Base-by-base conservation (phyloP, 2,113 vertebrate species). In the Embiotoca jacksoni region DNA sequence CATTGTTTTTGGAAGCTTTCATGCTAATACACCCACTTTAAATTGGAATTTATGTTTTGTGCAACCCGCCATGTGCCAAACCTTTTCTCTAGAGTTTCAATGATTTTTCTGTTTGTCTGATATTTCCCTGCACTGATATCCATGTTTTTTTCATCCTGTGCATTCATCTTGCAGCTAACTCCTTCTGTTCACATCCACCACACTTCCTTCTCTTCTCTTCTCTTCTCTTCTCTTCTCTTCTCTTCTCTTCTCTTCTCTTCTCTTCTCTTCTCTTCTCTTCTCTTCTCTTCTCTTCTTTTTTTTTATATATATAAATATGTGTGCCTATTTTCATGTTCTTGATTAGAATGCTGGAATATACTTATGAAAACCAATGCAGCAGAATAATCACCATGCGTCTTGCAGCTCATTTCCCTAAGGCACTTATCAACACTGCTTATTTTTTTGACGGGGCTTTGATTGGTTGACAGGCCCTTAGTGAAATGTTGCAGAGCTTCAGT, bases 351-450 rank as follows among this genome's bases (percentile, higher is more conserved):
- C 59, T 47, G n/a, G 33, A 57, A 58, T 39, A 14, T 58, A 50
- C 67, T 55, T 68, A n/a, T 81, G 39, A 81, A 74, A 76, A 44
- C 76, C 55, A 75, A 61, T 78, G 69, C 46, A 54, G 35, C 47
- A 59, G 65, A 49, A 59, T 81, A 88, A 85, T 85, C 55, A 63
- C 52, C 69, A 47, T 60, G 78, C 73, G 71, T 76, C 66, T 69
- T 15, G 6, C 68, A 32, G 72, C 52, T 56, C 54, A 31, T 86
- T 62, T 81, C 58, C 76, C 67, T 0, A n/a, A 70, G 83, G 75
- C 60, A 6, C 56, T 80, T 79, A 70, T 86, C 75, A 79, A 37
- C 44, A 4, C 23, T 7, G n/a, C 72, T 80, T 32, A 32, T 7
- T 59, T 54, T 75, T 30, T 36, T 69, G 49, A 65, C 7, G 50